Percentiles rank a stretch among this genome's conserved stretches.
phyloP scores from a whole-genome alignment of 1,140 invertebrate species.

The Bombyx mandarina region DNA sequence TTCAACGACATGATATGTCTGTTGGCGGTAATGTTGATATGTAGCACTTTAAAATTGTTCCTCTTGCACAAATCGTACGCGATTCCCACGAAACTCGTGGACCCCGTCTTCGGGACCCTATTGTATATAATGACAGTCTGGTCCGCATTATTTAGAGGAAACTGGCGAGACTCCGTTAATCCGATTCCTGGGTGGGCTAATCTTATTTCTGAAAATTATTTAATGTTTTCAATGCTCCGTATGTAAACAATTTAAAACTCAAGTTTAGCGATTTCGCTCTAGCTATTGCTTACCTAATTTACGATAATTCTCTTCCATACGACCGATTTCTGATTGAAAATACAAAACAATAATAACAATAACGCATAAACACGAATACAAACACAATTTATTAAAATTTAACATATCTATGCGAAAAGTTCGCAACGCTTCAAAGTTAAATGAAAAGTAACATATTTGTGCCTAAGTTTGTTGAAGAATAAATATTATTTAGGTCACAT shows the following conservation, averaged over 20 bases:
- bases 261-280: too few species aligned
- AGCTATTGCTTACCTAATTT: slow-evolving; percentile 34
- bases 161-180: slow-evolving; percentile 38
- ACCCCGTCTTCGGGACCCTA: slow-evolving; percentile 98
- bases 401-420: slow-evolving; percentile 40
- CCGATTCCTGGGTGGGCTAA: slow-evolving; percentile 33
- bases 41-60: slow-evolving; percentile 80
- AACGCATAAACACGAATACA: slow-evolving; percentile 54
- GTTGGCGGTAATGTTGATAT: not conserved
- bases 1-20: slow-evolving; percentile 83
- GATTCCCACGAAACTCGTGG: slow-evolving; percentile 97
- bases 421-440: slow-evolving; percentile 26
- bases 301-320: slow-evolving; percentile 48
- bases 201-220: slow-evolving; percentile 41
- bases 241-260: too few species aligned
- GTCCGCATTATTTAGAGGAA: slow-evolving; percentile 33
- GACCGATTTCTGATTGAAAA: slow-evolving; percentile 60
- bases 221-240: too few species aligned
- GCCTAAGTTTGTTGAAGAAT: slow-evolving; percentile 30
- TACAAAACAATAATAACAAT: slow-evolving; percentile 57
- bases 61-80: slow-evolving; percentile 95
- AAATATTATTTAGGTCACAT: slow-evolving; percentile 33
- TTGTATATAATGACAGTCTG: slow-evolving; percentile 91
- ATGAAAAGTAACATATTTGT: slow-evolving; percentile 42
- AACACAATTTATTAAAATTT: slow-evolving; percentile 60